Base-by-base conservation (phyloP, 2,888 invertebrate genomes). In the Cephus sareptanus region DNA sequence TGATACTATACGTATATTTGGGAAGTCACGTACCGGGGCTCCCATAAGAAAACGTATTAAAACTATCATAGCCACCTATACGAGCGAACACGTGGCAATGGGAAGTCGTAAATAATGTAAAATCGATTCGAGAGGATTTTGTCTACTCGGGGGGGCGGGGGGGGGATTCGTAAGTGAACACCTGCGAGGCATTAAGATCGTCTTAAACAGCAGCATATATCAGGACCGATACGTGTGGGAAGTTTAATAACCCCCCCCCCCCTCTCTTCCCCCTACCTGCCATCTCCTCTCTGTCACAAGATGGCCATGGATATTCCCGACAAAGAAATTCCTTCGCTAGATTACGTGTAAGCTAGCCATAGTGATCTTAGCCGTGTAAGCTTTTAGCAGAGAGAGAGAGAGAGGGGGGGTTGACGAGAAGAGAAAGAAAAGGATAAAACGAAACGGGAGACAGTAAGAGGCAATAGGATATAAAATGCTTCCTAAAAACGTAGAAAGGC, bases 281-380 rank as follows among this genome's bases (percentile, higher is more conserved):
- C n/a, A 34, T 34, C 3, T 13, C 56, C 23, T 35, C 78, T 74
- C 79, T 69, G 4, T 75, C 78, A 81, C 82, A 82, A 80, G 80
- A 81, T 40, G 40, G 40, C 40, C 40, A 40, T 15, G 15, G 40
- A 40, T 40, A 40, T 40, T 40, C 76, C 85, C 88, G 89, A 88
- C 88, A 87, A 88, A 88, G 87, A 87, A 86, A 89, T 88, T 89
- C 89, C 87, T 85, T 77, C 81, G 84, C 83, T 85, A 85, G 88
- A 87, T 89, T 87, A 86, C 86, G 85, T 80, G 85, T 86, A 85
- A 86, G 85, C 81, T 82, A 82, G 82, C 75, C 81, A 70, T 30
- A 70, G 31, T 15, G 40, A 40, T 15, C 15, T 13, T 78, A 75
- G 75, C 82, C 71, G 83, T 78, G 80, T 79, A 80, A 84, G 85